Conservation (phyloP, 2,888 invertebrate genomes). For the Calameuta pallipes region DNA sequence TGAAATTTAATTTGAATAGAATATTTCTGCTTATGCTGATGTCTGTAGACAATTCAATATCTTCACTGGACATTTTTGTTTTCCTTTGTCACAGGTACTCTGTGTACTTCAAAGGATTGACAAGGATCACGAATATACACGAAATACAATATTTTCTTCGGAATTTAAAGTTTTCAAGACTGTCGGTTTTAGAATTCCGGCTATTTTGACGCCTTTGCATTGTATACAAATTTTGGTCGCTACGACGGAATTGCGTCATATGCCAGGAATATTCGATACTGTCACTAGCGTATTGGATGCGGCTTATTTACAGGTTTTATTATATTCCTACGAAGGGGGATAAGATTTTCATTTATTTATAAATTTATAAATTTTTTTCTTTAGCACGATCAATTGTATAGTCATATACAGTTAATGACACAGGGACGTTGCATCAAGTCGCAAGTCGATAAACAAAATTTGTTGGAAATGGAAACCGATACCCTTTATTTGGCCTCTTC, state of each 20-base stretch:
- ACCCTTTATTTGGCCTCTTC: conserved; percentile 34
- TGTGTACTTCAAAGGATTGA: conserved; percentile 43
- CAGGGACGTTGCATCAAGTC: conserved; percentile 13
- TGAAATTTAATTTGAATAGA: neutral
- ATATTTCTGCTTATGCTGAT: neutral
- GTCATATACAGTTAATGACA: conserved; percentile 28
- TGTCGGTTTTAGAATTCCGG: conserved; percentile 43
- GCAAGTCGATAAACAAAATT: neutral
- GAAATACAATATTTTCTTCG: conserved; percentile 34
- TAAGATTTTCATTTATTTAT: conserved; percentile 4
- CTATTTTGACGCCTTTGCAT: conserved; percentile 37
- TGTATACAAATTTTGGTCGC: conserved; percentile 46
- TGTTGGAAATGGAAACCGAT: conserved; percentile 31
- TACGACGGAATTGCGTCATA: conserved; percentile 30
- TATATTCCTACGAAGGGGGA: neutral
- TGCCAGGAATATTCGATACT: conserved; percentile 30
- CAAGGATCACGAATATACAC: conserved; percentile 38
- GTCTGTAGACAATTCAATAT: neutral
- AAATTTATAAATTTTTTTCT: conserved; percentile 4
- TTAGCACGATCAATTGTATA: conserved; percentile 35
- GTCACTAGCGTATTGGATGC: conserved; percentile 42
- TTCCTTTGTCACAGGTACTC: conserved; percentile 38
- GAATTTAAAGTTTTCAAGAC: conserved; percentile 52
- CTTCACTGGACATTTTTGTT: neutral
- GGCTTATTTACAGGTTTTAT: conserved; percentile 48